phyloP scores from a whole-genome alignment of 2,888 invertebrate genomes.

The Coenonympha glycerion region DNA sequence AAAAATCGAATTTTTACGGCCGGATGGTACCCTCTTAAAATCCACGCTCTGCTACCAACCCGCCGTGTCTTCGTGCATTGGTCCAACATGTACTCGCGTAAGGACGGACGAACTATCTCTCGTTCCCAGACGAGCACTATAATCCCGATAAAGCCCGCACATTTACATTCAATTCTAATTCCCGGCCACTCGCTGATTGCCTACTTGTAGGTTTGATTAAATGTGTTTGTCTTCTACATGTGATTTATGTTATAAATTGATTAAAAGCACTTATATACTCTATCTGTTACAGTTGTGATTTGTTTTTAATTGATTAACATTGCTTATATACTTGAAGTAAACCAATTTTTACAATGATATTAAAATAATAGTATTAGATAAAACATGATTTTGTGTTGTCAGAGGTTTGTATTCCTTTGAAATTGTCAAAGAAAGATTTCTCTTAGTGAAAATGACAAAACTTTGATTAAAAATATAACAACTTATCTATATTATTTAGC shows the following conservation, averaged over 20 bases:
- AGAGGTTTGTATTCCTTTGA: no score
- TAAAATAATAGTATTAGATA: no score
- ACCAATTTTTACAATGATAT: no score
- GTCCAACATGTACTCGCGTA: slow-evolving; percentile 33
- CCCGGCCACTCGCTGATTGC: slow-evolving; percentile 68
- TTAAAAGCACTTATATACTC: no score
- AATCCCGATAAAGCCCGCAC: slow-evolving; percentile 78
- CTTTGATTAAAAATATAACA: slow-evolving; percentile 9
- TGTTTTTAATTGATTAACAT: no score
- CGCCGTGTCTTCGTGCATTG: slow-evolving; percentile 35
- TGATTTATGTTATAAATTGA: slow-evolving; percentile 3
- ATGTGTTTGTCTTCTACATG: slow-evolving; percentile 26
- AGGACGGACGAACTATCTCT: slow-evolving; percentile 68
- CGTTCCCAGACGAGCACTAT: slow-evolving; percentile 74
- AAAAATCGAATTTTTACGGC: no score
- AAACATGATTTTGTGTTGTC: no score
- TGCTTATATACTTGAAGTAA: no score
- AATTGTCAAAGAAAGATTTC: no score
- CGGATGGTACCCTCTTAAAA: no score
- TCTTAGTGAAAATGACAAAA: slow-evolving; percentile 5
- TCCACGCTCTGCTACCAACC: not conserved
- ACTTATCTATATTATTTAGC: not conserved
- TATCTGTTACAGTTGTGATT: no score
- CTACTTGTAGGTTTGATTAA: slow-evolving; percentile 70
- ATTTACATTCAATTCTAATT: slow-evolving; percentile 78